phyloP scores from a whole-genome alignment of 1,140 invertebrate species.

The Bombus pyrosoma region DNA sequence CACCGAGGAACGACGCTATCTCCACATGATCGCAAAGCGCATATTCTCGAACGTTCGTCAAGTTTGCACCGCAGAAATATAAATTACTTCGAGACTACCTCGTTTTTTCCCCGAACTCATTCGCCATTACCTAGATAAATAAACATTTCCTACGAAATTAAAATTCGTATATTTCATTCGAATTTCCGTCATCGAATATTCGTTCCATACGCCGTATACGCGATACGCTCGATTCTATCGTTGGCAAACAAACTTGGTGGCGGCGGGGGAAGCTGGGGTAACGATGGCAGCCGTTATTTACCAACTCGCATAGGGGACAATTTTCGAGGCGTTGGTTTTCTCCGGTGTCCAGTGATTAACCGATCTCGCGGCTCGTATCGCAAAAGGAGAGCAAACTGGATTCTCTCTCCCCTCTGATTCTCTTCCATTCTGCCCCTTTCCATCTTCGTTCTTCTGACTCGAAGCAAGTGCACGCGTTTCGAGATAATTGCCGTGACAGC shows the following conservation, averaged over 20 bases:
- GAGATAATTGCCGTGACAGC: constrained; percentile 17
- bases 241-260: not conserved
- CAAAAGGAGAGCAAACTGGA: constrained; percentile 9
- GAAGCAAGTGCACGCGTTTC: not conserved
- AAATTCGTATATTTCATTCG: not conserved
- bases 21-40: too few species aligned
- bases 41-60: too few species aligned
- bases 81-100: too few species aligned
- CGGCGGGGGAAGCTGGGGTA: not conserved
- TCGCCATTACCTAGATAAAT: not conserved
- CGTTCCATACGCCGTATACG: not conserved
- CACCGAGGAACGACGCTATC: too few species aligned
- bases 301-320: constrained; percentile 4
- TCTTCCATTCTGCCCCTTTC: not conserved
- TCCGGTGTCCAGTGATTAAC: constrained; percentile 17
- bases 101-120: not conserved
- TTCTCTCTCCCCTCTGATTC: not conserved
- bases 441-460: not conserved
- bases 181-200: not conserved
- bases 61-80: too few species aligned
- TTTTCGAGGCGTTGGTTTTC: constrained; percentile 11
- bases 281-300: constrained; percentile 11
- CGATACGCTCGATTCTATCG: not conserved
- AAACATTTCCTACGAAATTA: not conserved
- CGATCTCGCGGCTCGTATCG: not conserved